Evolutionary conservation across 2,113 vertebrate genomes (phyloP), one percentile per base, ranked within the genome.

Genomic region (Rhinogobius similis): DNA sequence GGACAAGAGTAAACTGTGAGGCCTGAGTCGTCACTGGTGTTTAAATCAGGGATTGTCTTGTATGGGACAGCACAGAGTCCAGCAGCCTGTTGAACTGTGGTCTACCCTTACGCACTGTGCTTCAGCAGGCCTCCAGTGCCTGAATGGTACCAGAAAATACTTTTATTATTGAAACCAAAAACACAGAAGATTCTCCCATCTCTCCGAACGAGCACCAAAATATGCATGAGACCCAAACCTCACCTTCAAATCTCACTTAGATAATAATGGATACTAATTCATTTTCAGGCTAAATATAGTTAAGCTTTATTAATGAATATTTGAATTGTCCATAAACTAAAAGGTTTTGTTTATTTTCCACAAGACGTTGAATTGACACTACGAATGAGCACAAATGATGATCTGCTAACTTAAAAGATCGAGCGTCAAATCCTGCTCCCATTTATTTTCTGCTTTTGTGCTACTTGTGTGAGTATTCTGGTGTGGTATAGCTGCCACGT

Each of bases 1-100:
- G 98, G 97, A 23, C 98, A 99, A 90, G 98, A 99, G 64, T 99
- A 82, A 92, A 36, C 50, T 58, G 48, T 4, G 44, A 67, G 55
- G 56, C 62, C 58, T 68, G 44, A 63, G n/a, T n/a, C n/a, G n/a
- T n/a, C n/a, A 62, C 65, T 58, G 70, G 62, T 78, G 70, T 85
- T 84, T 26, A 75, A 79, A 77, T 88, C 86, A 82, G 86, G 85
- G 84, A 85, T 77, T 61, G 55, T 75, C 67, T 73, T 61, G 24
- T 58, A 16, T 39, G 44, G 29, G 66, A 26, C 24, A 14, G 27
- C 48, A 21, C n/a, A 26, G 24, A 29, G 55, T 58, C 24, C 55
- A 58, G 75, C 55, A 24, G 72, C 62, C 53, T 43, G 73, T 63
- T 39, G 62, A 74, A 55, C 56, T 48, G 67, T n/a, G 23, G 5